phyloP scores from a whole-genome alignment of 1,140 invertebrate species.

The Drosophila neocordata region DNA sequence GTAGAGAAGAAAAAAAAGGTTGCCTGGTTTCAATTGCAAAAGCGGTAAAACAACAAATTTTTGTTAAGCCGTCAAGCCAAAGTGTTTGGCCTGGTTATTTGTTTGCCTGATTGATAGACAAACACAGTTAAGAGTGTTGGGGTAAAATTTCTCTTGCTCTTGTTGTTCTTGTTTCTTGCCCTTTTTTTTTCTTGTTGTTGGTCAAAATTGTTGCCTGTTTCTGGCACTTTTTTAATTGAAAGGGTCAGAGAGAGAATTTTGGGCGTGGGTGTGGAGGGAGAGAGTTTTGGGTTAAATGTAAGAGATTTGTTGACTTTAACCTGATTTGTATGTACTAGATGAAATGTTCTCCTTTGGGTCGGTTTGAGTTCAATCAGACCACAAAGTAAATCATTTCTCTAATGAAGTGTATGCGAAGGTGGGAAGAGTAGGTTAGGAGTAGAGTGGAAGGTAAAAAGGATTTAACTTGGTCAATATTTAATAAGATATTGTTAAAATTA shows the following conservation, averaged over 20 bases:
- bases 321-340: slow-evolving; percentile 6
- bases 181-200: neutral
- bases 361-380: slow-evolving; percentile 9
- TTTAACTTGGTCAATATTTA: slow-evolving; percentile 4
- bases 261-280: neutral
- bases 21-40: slow-evolving; percentile 49
- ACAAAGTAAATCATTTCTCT: slow-evolving; percentile 9
- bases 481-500: neutral
- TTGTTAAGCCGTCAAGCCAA: slow-evolving; percentile 42
- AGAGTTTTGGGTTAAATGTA: neutral
- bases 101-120: slow-evolving; percentile 51
- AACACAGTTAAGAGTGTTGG: slow-evolving; percentile 29
- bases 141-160: slow-evolving; percentile 10
- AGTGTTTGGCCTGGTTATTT: slow-evolving; percentile 20
- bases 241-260: neutral
- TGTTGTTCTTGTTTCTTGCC: neutral
- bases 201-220: slow-evolving; percentile 29
- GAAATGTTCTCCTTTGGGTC: slow-evolving; percentile 3
- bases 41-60: slow-evolving; percentile 19
- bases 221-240: slow-evolving; percentile 62
- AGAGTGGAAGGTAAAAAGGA: neutral
- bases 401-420: neutral
- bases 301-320: slow-evolving; percentile 7
- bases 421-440: too few relatives aligned
- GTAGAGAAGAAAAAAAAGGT: slow-evolving; percentile 25